Evolutionary conservation across 2,113 vertebrate genomes (phyloP).

Genomic region (Buteo buteo): DNA sequence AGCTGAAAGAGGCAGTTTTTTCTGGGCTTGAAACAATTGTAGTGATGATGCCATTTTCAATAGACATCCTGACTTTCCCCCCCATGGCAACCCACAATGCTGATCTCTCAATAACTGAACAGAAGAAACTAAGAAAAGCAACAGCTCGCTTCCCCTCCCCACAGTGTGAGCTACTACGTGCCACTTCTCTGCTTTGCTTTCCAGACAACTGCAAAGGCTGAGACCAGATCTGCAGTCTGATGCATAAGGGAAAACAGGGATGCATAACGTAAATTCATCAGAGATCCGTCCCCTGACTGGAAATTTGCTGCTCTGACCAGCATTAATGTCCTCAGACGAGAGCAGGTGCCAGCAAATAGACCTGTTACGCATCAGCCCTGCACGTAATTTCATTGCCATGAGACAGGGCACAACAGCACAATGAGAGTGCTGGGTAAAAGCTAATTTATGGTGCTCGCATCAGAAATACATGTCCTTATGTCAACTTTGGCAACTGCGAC

Average conservation of each 20-base stretch:
- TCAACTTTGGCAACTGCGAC: neutral
- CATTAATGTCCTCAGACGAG: neutral
- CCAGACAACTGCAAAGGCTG: neutral
- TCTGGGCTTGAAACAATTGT: neutral
- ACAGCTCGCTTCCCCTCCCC: neutral
- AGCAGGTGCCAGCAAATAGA: conserved; percentile 18
- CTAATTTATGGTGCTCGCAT: neutral
- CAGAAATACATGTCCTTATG: neutral
- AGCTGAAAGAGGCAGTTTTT: conserved; percentile 40
- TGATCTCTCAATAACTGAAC: conserved; percentile 3
- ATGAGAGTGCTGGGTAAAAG: neutral
- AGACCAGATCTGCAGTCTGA: neutral
- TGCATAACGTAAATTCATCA: neutral
- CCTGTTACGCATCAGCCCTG: neutral
- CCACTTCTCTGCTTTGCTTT: neutral
- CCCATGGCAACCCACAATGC: neutral
- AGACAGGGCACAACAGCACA: neutral
- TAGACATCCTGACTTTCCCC: neutral
- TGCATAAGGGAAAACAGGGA: neutral
- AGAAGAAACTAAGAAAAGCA: neutral
- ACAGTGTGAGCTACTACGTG: neutral
- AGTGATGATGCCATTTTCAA: neutral
- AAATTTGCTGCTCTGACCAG: conserved; percentile 17
- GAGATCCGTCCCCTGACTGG: neutral
- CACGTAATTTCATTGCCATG: neutral